Percentiles rank a stretch among this genome's conserved stretches.
These are phyloP conservation scores for Mus caroli DNA, from an alignment of 2,797 vertebrate species.

Conservation along the genomic window DNA sequence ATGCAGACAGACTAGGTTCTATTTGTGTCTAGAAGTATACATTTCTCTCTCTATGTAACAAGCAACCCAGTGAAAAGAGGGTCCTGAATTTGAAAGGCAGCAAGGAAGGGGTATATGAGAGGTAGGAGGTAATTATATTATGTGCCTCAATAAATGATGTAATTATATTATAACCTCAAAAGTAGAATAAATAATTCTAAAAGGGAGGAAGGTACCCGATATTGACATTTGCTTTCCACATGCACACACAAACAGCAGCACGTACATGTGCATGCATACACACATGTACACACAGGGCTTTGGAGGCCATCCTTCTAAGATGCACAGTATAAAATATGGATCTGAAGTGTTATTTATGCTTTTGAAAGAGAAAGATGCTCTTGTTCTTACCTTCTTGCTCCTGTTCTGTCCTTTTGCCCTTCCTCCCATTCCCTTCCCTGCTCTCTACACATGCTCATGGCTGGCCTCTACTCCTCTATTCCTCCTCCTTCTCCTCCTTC, in stretches of 20 bases:
- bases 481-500: too few relatives aligned
- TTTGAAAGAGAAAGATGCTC: background rate
- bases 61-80: background rate
- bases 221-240: background rate
- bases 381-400: too few relatives aligned
- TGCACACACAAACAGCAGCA: background rate
- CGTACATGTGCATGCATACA: background rate
- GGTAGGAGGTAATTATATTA: background rate
- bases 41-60: too few relatives aligned
- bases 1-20: background rate
- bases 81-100: background rate
- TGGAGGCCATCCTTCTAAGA: conserved; percentile 3
- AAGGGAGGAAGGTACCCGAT: background rate
- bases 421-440: too few relatives aligned
- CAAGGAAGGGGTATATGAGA: background rate
- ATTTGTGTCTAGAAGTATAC: background rate
- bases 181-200: background rate
- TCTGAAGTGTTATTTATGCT: background rate
- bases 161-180: background rate
- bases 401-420: too few relatives aligned
- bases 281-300: background rate
- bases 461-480: too few relatives aligned
- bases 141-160: background rate
- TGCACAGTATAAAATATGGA: background rate
- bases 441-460: too few relatives aligned